Evolutionary conservation across 2,113 vertebrate species (phyloP).

Genomic region (Dromaius novaehollandiae): DNA sequence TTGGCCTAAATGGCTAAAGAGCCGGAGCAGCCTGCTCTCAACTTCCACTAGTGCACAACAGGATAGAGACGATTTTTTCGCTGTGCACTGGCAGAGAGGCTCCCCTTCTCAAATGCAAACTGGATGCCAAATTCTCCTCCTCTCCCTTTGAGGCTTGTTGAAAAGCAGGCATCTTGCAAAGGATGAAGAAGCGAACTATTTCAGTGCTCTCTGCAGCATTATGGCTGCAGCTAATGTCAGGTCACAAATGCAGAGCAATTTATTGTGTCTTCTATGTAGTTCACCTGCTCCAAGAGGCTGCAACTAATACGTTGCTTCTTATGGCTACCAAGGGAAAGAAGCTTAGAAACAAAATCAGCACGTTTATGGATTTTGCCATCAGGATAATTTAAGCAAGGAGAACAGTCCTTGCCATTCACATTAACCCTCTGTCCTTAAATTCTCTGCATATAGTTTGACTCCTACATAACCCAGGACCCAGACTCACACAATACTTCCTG

Average conservation of each 20-base stretch:
- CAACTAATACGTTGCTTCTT: neutral
- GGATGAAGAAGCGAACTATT: neutral
- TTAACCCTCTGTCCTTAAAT: neutral
- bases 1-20: neutral
- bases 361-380: neutral
- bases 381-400: neutral
- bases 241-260: too few relatives aligned
- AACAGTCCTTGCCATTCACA: neutral
- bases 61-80: neutral
- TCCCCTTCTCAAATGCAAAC: neutral
- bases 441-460: neutral
- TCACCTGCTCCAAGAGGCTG: neutral
- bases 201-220: neutral
- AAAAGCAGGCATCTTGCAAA: neutral
- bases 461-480: neutral
- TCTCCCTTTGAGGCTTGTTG: neutral
- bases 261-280: too few relatives aligned
- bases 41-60: neutral
- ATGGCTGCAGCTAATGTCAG: too few relatives aligned
- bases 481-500: neutral
- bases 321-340: neutral
- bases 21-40: neutral
- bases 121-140: neutral
- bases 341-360: neutral
- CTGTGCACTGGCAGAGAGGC: neutral